Evolutionary conservation across 2,888 invertebrate genomes (phyloP).

Genomic region (Heliconius sara): DNA sequence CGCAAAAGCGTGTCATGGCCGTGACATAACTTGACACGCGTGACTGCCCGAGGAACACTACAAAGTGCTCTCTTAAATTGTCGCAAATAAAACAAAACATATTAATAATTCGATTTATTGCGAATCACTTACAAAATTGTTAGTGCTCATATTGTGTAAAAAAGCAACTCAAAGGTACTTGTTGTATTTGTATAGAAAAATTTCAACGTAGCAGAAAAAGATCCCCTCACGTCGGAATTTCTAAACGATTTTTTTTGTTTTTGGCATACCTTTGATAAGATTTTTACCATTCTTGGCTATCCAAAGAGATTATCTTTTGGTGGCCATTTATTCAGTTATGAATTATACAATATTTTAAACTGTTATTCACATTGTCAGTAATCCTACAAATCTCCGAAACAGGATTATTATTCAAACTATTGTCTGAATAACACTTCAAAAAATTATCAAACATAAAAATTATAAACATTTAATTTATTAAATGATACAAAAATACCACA

Average conservation of each 20-base stretch:
- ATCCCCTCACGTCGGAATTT: neutral
- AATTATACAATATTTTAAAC: too few relatives aligned
- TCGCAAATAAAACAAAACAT: conserved; percentile 14
- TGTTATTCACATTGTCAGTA: too few relatives aligned
- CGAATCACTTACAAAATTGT: conserved; percentile 25
- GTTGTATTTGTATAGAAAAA: neutral
- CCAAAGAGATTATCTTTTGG: neutral
- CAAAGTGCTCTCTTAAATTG: neutral
- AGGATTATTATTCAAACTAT: too few relatives aligned
- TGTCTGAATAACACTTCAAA: too few relatives aligned
- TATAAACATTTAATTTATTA: too few relatives aligned
- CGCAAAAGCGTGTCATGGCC: conserved; percentile 70
- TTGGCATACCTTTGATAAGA: neutral
- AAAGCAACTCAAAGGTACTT: neutral
- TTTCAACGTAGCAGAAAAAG: neutral
- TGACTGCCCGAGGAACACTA: conserved; percentile 53
- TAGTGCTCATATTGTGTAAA: conserved; percentile 15
- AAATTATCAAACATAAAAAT: too few relatives aligned
- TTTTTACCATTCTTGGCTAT: neutral
- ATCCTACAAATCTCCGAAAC: too few relatives aligned
- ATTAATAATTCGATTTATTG: conserved; percentile 25
- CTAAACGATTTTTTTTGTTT: neutral
- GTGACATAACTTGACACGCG: conserved; percentile 62
- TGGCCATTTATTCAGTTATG: too few relatives aligned
- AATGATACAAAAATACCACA: too few relatives aligned